Percentiles rank a stretch among this genome's conserved stretches.
phyloP scores from a whole-genome alignment of 2,113 vertebrate species.

The Lathamus discolor region DNA sequence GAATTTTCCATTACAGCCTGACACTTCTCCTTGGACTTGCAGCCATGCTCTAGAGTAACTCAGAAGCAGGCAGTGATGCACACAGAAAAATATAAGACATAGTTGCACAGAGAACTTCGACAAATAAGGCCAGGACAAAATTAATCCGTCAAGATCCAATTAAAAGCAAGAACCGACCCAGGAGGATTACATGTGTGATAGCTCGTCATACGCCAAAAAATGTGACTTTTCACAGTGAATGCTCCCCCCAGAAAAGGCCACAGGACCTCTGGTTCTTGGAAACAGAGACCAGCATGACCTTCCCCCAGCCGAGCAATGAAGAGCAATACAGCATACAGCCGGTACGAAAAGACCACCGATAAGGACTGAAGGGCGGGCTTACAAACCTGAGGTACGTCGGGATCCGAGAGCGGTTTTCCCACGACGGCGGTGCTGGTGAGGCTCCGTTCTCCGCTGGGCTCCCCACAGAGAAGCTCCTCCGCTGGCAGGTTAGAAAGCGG shows the following conservation, averaged over 20 bases:
- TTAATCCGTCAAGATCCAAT: not conserved
- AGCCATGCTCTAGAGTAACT: not conserved
- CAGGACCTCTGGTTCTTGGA: not conserved
- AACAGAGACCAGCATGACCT: not conserved
- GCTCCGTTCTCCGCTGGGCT: not conserved
- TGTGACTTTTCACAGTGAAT: not conserved
- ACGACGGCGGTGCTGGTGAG: not conserved
- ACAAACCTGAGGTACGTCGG: not conserved
- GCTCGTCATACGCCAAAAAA: not conserved
- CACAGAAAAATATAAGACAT: not conserved
- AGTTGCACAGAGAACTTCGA: not conserved
- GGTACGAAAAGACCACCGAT: accelerated
- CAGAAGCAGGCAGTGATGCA: not conserved
- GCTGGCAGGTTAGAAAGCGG: not conserved
- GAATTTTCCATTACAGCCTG: not conserved
- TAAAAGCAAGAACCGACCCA: not conserved
- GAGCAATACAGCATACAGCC: not conserved
- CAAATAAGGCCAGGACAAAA: not conserved
- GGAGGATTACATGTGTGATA: not conserved
- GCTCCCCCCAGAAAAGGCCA: not conserved
- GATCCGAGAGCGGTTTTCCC: not conserved
- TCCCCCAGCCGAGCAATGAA: not conserved
- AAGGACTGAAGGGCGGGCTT: not conserved
- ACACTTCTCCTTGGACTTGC: not conserved
- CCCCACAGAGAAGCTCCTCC: not conserved